phyloP scores from a whole-genome alignment of 2,113 vertebrate species.

The Tauraco erythrolophus region DNA sequence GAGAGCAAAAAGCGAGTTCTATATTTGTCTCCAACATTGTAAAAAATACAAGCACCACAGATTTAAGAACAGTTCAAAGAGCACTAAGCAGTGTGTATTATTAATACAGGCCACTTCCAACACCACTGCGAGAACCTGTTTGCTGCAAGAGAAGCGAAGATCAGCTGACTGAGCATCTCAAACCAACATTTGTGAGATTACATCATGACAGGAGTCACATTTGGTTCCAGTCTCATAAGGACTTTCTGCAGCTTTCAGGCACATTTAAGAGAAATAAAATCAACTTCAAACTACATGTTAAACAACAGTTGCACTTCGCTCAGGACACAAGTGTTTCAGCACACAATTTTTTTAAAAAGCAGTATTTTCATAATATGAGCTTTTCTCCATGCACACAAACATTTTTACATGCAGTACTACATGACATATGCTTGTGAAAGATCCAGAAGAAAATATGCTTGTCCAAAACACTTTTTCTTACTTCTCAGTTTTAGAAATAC shows the following conservation, averaged over 20 bases:
- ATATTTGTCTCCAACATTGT: not conserved
- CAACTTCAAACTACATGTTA: conserved; percentile 7
- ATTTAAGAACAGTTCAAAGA: not conserved
- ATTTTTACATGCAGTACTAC: conserved; percentile 58
- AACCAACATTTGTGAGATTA: not conserved
- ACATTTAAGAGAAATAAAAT: not conserved
- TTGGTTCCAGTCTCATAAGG: not conserved
- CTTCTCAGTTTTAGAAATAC: conserved; percentile 6
- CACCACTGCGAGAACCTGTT: not conserved
- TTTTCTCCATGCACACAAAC: conserved; percentile 67
- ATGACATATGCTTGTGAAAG: conserved; percentile 16
- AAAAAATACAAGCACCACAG: not conserved
- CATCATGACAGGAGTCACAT: not conserved
- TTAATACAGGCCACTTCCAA: not conserved
- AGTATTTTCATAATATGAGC: conserved; percentile 3
- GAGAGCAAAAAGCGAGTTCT: not conserved
- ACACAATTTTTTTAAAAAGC: conserved; percentile 24
- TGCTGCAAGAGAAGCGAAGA: not conserved
- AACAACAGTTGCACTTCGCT: conserved; percentile 48
- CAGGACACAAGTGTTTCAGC: conserved; percentile 37
- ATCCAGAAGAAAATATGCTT: not conserved
- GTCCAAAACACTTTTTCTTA: conserved; percentile 31
- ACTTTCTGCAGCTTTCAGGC: conserved; percentile 33
- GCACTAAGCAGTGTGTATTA: not conserved
- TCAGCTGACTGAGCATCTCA: not conserved